A percentile compares a stretch with the other conserved stretches of the same genome.
These are phyloP conservation scores for Virgularia gustaviana DNA, from an alignment of 92 coral and sea anemone species.

Conservation along the genomic window DNA sequence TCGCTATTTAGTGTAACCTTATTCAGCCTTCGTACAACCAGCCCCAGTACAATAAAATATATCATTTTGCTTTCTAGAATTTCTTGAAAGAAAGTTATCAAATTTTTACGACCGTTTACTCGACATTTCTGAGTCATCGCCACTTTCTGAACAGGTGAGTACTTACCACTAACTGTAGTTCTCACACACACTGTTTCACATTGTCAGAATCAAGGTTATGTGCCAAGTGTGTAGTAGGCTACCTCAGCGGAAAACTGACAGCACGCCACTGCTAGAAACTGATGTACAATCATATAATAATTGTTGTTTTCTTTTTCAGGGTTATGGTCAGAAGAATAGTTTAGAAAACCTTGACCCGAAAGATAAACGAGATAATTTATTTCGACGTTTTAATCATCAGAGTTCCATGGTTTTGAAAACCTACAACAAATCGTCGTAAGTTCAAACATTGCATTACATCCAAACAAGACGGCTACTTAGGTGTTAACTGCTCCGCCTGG, in stretches of 20 bases:
- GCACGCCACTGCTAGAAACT: no score
- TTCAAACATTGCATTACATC: not conserved
- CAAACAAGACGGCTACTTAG: no score
- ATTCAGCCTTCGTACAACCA: not conserved
- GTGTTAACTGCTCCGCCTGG: no score
- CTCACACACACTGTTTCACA: no score
- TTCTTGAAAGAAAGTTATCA: constrained; percentile 60
- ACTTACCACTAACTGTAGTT: not conserved
- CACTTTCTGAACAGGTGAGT: constrained; percentile 82
- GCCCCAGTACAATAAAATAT: not conserved
- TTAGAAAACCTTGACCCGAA: constrained; percentile 54
- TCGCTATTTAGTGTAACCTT: not conserved
- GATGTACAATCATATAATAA: no score
- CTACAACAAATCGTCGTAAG: constrained; percentile 56
- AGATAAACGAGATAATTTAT: constrained; percentile 59
- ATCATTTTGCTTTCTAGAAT: constrained; percentile 57
- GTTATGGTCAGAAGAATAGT: constrained; percentile 65
- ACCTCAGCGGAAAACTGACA: no score
- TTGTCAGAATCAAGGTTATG: not conserved
- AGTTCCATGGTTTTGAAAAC: constrained; percentile 82
- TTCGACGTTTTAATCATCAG: constrained; percentile 92
- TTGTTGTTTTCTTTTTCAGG: constrained; percentile 51
- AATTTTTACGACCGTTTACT: constrained; percentile 71
- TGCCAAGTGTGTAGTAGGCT: no score
- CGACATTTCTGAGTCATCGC: constrained; percentile 82